These are phyloP conservation scores for Melanotaenia duboulayi DNA, from an alignment of 2,113 vertebrate species.

Conservation along the genomic window DNA sequence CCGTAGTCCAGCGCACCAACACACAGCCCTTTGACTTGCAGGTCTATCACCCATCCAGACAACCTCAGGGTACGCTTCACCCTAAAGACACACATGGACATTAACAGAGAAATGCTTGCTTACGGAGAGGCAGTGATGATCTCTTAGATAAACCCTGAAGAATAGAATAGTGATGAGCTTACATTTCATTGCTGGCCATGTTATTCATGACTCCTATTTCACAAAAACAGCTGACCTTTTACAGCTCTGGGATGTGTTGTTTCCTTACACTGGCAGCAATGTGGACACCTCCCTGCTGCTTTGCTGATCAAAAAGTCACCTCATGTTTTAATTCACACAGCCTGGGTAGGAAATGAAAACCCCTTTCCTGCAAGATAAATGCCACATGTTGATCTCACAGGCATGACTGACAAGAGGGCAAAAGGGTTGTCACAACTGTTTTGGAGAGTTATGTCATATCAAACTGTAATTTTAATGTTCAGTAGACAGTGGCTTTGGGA, in stretches of 20 bases:
- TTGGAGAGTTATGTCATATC: conserved; percentile 6
- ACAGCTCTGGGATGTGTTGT: conserved; percentile 38
- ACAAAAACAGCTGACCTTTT: conserved; percentile 65
- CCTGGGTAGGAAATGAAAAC: conserved; percentile 22
- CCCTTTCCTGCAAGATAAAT: conserved; percentile 36
- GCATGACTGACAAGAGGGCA: conserved; percentile 33
- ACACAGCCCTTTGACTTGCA: conserved; percentile 98
- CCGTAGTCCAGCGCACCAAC: conserved; percentile 96
- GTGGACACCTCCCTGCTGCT: conserved; percentile 45
- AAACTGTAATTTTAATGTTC: conserved; percentile 35
- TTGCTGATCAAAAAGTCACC: conserved; percentile 57
- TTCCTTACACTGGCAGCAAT: conserved; percentile 42
- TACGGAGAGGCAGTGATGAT: neutral
- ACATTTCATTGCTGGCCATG: conserved; percentile 26
- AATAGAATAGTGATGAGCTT: conserved; percentile 16
- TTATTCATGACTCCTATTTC: conserved; percentile 39
- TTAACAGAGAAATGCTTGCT: neutral
- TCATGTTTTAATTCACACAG: conserved; percentile 41
- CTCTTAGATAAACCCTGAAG: neutral
- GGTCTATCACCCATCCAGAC: conserved; percentile 96
- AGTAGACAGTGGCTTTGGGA: conserved; percentile 2
- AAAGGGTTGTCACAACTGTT: conserved; percentile 24
- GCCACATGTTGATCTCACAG: conserved; percentile 42
- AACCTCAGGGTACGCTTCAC: conserved; percentile 89
- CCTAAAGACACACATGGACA: neutral